Evolutionary conservation across 2,888 invertebrate genomes (phyloP).

Genomic region (Hyposoter dolosus): DNA sequence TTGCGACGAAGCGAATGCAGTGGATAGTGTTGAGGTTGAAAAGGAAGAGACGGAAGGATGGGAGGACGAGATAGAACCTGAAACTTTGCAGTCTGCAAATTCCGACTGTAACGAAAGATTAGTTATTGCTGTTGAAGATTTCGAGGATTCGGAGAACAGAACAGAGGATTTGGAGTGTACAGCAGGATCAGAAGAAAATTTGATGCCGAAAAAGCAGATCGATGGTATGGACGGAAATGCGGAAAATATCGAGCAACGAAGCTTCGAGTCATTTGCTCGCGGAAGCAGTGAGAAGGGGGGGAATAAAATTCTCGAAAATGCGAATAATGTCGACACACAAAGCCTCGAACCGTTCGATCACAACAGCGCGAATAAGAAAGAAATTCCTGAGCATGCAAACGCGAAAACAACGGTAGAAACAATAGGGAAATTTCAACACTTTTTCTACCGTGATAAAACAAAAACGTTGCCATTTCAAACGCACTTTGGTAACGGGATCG

Average conservation of each 20-base stretch:
- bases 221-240: not conserved
- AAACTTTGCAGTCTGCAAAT: not conserved
- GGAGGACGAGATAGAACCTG: not conserved
- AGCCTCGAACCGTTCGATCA: not conserved
- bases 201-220: not conserved
- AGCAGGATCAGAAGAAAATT: constrained; percentile 4
- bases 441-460: constrained; percentile 1
- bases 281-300: not conserved
- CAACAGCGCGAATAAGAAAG: not conserved
- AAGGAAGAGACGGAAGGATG: not conserved
- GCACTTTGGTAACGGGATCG: not conserved
- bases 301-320: not conserved
- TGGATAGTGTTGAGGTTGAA: not conserved
- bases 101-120: constrained; percentile 13
- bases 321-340: not conserved
- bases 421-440: not conserved
- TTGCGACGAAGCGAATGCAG: not conserved
- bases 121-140: constrained; percentile 10
- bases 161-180: not conserved
- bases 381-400: not conserved
- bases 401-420: constrained; percentile 1
- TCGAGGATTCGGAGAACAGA: not conserved
- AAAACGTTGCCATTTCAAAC: not conserved
- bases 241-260: not conserved
- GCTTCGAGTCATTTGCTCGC: not conserved